Base-by-base conservation (phyloP, 2,888 invertebrate genomes). In the Phaedon cochleariae region DNA sequence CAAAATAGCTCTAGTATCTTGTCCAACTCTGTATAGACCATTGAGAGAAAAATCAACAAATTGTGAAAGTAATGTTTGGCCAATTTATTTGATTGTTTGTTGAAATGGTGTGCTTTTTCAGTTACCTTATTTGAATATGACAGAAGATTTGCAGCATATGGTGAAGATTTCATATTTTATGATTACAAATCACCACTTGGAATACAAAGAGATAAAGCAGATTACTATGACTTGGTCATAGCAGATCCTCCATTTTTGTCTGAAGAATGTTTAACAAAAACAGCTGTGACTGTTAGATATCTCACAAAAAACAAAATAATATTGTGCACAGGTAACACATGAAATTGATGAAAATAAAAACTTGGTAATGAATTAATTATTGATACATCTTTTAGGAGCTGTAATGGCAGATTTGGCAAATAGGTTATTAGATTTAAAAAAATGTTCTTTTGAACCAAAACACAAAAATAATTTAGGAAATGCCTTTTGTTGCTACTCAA, bases 161-260 rank as follows among this genome's bases (percentile, higher is more conserved):
- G 92, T 1, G 85, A 88, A 0, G 91, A 96, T 80, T 98, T 92
- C 82, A 85, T 92, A 45, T 89, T 89, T 70, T 98, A 96, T 79
- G 96, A 98, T 83, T 97, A 96, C 81, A 95, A 94, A 75, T 82
- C 85, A 10, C 95, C 95, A 0, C 86, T 92, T 10, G 87, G 89
- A 53, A 77, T 94, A 12, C 89, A 91, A 0, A 80, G 85, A 31
- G 88, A 91, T 10, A 83, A 89, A 12, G 74, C 85, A 1, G 84
- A 84, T 20, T 80, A 85, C 51, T 97, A 91, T 81, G 94, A 97
- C 82, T 80, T 98, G 21, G 92, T 98, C 0, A 86, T 98, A 59
- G 95, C 93, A 0, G 98, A 98, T 85, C 98, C 98, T 0, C 98
- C 98, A 0, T 98, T 97, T 83, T 85, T 98, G 1, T 93, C 96